A percentile compares a stretch with the other conserved stretches of the same genome.
phyloP scores from a whole-genome alignment of 2,113 vertebrate genomes.

The Zingel zingel region DNA sequence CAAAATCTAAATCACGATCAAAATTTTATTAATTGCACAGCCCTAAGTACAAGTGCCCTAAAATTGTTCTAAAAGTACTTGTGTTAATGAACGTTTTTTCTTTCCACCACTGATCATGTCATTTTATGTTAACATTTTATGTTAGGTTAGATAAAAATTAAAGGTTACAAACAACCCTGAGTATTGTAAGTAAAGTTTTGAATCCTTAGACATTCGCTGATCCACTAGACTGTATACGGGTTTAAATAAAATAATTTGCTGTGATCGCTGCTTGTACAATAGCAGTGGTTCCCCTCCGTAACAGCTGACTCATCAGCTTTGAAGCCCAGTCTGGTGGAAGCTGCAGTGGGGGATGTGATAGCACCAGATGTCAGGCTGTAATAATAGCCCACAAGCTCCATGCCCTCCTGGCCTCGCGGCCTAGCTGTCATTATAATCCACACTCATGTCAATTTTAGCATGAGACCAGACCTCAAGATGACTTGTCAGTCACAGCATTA shows the following conservation, averaged over 20 bases:
- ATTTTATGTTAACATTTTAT: neutral
- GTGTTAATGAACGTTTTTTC: neutral
- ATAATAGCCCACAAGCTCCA: slow-evolving; percentile 67
- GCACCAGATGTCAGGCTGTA: slow-evolving; percentile 71
- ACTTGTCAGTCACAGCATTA: slow-evolving; percentile 45
- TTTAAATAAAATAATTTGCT: neutral
- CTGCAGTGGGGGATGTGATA: slow-evolving; percentile 36
- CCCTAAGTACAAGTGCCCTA: too few relatives aligned
- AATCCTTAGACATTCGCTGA: neutral
- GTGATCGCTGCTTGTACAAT: slow-evolving; percentile 20
- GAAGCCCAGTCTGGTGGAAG: slow-evolving; percentile 32
- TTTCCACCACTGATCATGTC: neutral
- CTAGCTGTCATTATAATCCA: slow-evolving; percentile 61
- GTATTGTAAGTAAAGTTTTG: neutral
- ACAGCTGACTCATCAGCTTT: slow-evolving; percentile 78
- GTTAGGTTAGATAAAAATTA: neutral
- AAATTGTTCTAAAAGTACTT: neutral
- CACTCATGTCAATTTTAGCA: slow-evolving; percentile 66
- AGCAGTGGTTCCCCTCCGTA: slow-evolving; percentile 39
- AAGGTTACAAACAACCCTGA: neutral
- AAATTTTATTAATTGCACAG: too few relatives aligned
- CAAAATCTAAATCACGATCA: too few relatives aligned
- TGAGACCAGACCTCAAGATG: slow-evolving; percentile 50
- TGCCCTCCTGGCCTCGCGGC: slow-evolving; percentile 69
- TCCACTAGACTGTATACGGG: neutral